Base-by-base conservation (phyloP, 2,113 vertebrate genomes). In the Nerophis lumbriciformis region DNA sequence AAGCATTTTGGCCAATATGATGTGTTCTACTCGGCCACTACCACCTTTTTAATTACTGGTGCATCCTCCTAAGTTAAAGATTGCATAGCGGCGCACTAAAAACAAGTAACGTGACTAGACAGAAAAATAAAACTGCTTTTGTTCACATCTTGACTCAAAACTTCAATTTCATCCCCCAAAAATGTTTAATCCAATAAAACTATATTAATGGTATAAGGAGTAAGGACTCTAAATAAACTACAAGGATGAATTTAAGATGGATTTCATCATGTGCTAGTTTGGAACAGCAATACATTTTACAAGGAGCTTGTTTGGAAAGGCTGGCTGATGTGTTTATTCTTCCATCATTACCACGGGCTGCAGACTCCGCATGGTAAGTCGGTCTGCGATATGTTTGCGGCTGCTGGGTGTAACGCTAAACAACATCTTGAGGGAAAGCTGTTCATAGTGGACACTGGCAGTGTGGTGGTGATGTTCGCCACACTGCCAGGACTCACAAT, bases 401-500 rank as follows among this genome's bases (percentile, higher is more conserved):
- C 68, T 55, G 76, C 64, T 63, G 58, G 77, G 67, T 75, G 85
- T 60, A 53, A 73, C 5, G 50, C 68, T 69, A 74, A 82, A 83
- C 76, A 85, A 80, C 80, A 83, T 80, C 83, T 74, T 82, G 80
- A 28, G 59, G 47, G 68, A 84, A 85, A 83, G 75, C 71, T 80
- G 80, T 68, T 80, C 71, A 60, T 61, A 47, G 59, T 52, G 66
- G 65, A 80, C 68, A 75, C 69, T 59, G 66, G 72, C 69, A 77
- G 72, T 15, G 68, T 71, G 65, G 66, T 58, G 53, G 45, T 14
- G 59, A 42, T 3, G 66, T 75, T 76, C 59, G 55, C 80, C 79
- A 76, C 75, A 57, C 60, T 66, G 77, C 38, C 58, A 66, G 60
- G 47, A 60, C 38, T 81, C 66, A 72, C 58, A 70, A 69, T 72